Evolutionary conservation across 2,888 invertebrate species (phyloP), one percentile per base, ranked within the genome.

Genomic region (Invenusta paracnida): DNA sequence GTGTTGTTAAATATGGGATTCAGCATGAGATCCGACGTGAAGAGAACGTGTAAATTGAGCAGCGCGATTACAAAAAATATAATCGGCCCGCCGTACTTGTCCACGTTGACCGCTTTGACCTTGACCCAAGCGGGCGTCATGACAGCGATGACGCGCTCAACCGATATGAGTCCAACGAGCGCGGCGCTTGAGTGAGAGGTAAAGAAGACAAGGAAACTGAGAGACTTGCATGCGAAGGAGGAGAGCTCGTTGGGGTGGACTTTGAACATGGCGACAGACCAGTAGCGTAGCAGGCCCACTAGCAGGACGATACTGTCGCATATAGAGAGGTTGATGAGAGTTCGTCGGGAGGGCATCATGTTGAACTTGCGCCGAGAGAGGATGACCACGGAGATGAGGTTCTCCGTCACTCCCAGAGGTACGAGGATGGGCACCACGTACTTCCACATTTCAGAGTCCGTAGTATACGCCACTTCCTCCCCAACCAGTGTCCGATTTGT

Each of bases 331-430:
- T 29, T 23, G 23, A 85, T 85, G 1, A 85, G 85, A 29, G 67
- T 85, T 1, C 66, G 85, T 29, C 85, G 67, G 17, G 85, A 85
- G 1, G 85, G 85, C 79, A 85, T 85, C 29, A 67, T 25, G n/a
- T 25, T 23, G 17, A 85, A 81, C 30, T 67, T 28, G 2, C 23
- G n/a, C 25, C 85, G 83, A 2, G 29, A 23, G 27, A 85, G 67
- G 1, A 85, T 67, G 1, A 85, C 27, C 1, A 85, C 81, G 73
- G 85, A 85, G 29, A 85, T 81, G 5, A 85, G n/a, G 67, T 85
- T 85, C 67, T 85, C 85, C 23, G 29, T 29, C 28, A 85, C 79
- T 1, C 85, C 85, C 1, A 85, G n/a, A 1, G 85, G 85, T 11
- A 85, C 29, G 28, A 85, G 81, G 2, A 85, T 5, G 1, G 79